Base-by-base conservation (phyloP, 2,113 vertebrate genomes). In the Lucifuga dentata region DNA sequence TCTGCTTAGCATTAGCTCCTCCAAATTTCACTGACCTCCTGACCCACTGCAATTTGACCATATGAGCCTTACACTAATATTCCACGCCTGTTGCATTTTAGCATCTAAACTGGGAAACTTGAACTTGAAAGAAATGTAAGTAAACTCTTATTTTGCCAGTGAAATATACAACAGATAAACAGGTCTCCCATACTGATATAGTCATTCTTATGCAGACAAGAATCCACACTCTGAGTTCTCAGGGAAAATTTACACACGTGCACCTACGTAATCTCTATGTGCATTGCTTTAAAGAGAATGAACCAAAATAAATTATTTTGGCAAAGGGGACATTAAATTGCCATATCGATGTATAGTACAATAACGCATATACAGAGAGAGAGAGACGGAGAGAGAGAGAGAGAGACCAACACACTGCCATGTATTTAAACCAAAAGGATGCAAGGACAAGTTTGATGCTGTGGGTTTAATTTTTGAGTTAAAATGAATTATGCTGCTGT, bases 401-500 rank as follows among this genome's bases (percentile, higher is more conserved):
- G n/a, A n/a, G n/a, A n/a, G n/a, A 35, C 35, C 19, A 13, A 35
- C 39, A 58, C 61, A 46, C 51, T 57, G 46, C 12, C 17, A 44
- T 63, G 69, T 70, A 74, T 88, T 88, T 87, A 77, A 85, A 85
- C 58, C 77, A 66, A 70, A 76, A 78, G 62, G 70, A 88, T 58
- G 70, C 91, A 93, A 92, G 89, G 92, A 85, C 90, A 90, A 89
- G 89, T 92, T 89, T 82, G 90, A 77, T 86, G 73, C 76, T 70
- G 65, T 77, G 65, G 64, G 73, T 92, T 90, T 90, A 73, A 75
- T 73, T 76, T 90, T 86, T 92, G 92, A 92, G 84, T 85, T 85
- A 77, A 92, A 92, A 95, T 95, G 84, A 93, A 93, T 95, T 91
- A 92, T 73, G 76, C 72, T 85, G 83, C 76, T 86, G 90, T 87